Evolutionary conservation across 2,797 vertebrate species (phyloP).

Genomic region (Sebastes vulpes): DNA sequence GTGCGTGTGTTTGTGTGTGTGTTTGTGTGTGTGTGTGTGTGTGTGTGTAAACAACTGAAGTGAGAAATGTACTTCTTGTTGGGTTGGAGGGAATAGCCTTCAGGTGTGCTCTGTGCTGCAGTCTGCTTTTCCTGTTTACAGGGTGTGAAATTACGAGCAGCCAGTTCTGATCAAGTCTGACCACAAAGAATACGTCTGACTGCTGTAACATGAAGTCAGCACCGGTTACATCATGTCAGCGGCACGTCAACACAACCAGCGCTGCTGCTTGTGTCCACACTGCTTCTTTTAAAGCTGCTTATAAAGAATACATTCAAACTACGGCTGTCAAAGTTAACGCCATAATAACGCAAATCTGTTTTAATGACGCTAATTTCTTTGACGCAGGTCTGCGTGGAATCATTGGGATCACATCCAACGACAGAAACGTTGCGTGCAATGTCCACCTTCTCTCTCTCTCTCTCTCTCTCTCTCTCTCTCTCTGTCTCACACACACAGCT

Average conservation of each 20-base stretch:
- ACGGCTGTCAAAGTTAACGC: background rate
- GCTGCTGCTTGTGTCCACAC: background rate
- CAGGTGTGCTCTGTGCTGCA: constrained; percentile 1
- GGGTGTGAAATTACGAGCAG: constrained; percentile 45
- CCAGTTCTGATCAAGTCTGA: constrained; percentile 23
- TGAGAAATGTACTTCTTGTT: background rate
- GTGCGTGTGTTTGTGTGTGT: background rate
- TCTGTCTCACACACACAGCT: too few relatives aligned
- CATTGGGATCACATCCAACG: too few relatives aligned
- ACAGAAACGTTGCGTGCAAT: too few relatives aligned
- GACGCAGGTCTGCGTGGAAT: too few relatives aligned
- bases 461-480: too few relatives aligned
- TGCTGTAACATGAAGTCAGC: background rate
- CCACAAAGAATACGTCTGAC: constrained; percentile 5
- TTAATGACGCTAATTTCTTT: too few relatives aligned
- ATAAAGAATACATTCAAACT: background rate
- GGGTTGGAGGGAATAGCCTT: background rate
- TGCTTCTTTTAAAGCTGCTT: background rate
- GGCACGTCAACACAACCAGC: background rate
- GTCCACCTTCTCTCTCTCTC: too few relatives aligned
- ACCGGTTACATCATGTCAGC: background rate
- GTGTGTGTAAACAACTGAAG: background rate
- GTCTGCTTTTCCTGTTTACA: constrained; percentile 28
- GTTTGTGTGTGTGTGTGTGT: background rate
- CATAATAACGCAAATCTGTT: too few relatives aligned